These are phyloP conservation scores for Clarias pachynema DNA, from an alignment of 2,797 vertebrate species.

Conservation along the genomic window DNA sequence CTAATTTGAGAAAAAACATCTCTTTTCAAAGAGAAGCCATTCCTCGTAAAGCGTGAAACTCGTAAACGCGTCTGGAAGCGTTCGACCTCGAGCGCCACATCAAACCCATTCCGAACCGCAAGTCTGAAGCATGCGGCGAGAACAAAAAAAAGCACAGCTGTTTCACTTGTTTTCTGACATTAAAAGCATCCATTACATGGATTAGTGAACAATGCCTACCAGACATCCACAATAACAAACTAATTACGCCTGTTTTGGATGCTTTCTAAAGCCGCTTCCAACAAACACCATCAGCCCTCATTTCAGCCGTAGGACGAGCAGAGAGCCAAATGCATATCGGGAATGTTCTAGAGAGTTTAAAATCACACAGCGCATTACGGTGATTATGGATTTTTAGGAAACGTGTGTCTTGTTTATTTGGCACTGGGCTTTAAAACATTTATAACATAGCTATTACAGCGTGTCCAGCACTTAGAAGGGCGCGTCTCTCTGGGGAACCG, in stretches of 20 bases:
- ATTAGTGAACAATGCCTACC: slow-evolving; percentile 34
- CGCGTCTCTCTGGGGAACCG: neutral
- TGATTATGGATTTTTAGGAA: neutral
- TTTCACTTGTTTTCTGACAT: slow-evolving; percentile 49
- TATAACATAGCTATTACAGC: neutral
- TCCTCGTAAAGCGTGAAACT: slow-evolving; percentile 48
- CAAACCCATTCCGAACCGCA: slow-evolving; percentile 32
- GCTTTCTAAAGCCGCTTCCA: slow-evolving; percentile 16
- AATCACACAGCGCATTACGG: neutral
- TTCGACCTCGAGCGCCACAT: slow-evolving; percentile 37
- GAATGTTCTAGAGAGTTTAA: neutral
- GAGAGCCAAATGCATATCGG: neutral
- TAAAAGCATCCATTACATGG: slow-evolving; percentile 54
- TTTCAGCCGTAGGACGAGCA: neutral
- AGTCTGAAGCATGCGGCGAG: slow-evolving; percentile 21
- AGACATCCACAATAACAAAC: slow-evolving; percentile 36
- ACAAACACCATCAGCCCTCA: neutral
- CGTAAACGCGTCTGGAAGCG: slow-evolving; percentile 50
- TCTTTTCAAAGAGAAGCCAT: slow-evolving; percentile 37
- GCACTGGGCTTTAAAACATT: neutral
- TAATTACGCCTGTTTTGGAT: slow-evolving; percentile 28
- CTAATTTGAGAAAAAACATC: slow-evolving; percentile 47
- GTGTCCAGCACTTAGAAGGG: slow-evolving; percentile 4
- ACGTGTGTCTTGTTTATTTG: neutral
- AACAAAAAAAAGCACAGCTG: slow-evolving; percentile 43